These are phyloP conservation scores for Pterophyllum scalare DNA, from an alignment of 2,113 vertebrate species.

Conservation along the genomic window DNA sequence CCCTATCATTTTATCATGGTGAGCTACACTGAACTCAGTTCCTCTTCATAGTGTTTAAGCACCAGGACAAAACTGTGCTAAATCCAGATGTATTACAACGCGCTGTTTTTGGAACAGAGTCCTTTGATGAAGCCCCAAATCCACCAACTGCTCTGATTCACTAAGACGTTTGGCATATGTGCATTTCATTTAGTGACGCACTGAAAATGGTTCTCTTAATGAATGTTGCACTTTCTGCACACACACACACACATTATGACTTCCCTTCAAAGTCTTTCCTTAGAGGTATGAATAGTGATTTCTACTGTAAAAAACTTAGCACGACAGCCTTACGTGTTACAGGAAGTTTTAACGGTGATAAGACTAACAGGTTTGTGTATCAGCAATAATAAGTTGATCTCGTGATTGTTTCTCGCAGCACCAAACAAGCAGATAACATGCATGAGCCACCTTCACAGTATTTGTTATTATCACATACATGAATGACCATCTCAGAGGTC, in stretches of 20 bases:
- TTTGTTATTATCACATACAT: not conserved
- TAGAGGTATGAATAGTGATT: not conserved
- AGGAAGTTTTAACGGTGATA: not conserved
- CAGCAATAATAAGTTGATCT: not conserved
- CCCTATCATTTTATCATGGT: not conserved
- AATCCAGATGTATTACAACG: conserved; percentile 21
- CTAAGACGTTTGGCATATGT: not conserved
- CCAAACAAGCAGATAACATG: not conserved
- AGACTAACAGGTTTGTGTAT: not conserved
- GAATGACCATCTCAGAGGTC: not conserved
- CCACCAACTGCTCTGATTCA: conserved; percentile 41
- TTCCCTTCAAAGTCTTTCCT: not conserved
- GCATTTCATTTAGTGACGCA: conserved; percentile 5
- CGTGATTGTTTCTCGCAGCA: not conserved
- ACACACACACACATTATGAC: not conserved
- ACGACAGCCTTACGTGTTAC: not conserved
- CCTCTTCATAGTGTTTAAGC: conserved; percentile 9
- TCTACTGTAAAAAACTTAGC: not conserved
- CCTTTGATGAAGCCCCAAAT: conserved; percentile 15
- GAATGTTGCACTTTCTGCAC: conserved; percentile 12
- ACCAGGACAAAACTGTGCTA: not conserved
- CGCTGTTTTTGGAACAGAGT: conserved; percentile 6
- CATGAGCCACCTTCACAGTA: not conserved
- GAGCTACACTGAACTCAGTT: conserved; percentile 1
- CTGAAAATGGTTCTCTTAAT: not conserved